Evolutionary conservation across 2,797 vertebrate species (phyloP), one percentile per base, ranked within the genome.

Genomic region (Sarcoramphus papa): DNA sequence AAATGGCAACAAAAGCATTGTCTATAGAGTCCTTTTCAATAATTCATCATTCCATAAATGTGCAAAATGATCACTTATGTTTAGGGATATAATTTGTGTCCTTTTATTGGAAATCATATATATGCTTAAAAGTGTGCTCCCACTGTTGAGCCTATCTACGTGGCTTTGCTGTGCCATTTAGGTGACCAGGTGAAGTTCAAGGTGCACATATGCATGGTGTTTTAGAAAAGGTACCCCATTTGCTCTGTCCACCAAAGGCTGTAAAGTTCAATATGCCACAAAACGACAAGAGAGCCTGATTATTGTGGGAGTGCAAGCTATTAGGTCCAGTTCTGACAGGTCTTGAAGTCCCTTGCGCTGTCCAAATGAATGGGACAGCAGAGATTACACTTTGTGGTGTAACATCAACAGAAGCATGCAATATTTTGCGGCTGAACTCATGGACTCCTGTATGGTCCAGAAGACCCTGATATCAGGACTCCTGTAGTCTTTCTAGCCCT

Each of bases 1-100:
- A 90, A 86, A 92, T 30, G 12, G 33, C 40, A 73, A 74, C 35
- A 89, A 92, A 91, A 94, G 18, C n/a, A n/a, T 74, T 97, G 92
- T 56, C 88, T 78, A 53, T 83, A 68, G 68, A 92, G 54, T 72
- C 62, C 31, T 92, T 96, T 95, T 96, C 70, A 94, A 62, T 91
- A 92, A 93, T 93, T 77, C 73, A 72, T 91, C 63, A 73, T 91
- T 69, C 77, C 20, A 92, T 78, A 92, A 62, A 93, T 50, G 37
- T 59, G 27, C 9, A 83, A 96, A 97, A 33, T 37, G n/a, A 88
- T 87, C 45, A 77, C 37, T 77, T 76, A 14, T 31, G 15, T 78
- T 96, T 92, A 88, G 67, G 17, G 35, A 67, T 54, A 68, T 37
- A 68, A 57, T 67, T 64, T 72, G 41, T 82, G 9, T 76, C n/a